Percentiles rank a stretch among this genome's conserved stretches.
phyloP scores from a whole-genome alignment of 2,113 vertebrate genomes.

The Lepus timidus region DNA sequence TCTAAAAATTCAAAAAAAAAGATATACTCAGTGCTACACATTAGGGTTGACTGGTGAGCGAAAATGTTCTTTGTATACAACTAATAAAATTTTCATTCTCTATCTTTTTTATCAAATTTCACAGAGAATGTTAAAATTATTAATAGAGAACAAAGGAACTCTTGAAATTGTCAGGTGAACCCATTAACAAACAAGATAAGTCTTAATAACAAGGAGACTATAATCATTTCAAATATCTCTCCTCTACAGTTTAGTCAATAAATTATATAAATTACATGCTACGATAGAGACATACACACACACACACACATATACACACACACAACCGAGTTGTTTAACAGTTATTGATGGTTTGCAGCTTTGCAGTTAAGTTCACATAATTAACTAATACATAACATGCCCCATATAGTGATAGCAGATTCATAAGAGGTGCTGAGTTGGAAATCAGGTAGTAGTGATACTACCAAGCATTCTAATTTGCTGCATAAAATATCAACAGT shows the following conservation, averaged over 20 bases:
- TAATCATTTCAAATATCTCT: slow-evolving; percentile 53
- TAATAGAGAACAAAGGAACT: slow-evolving; percentile 7
- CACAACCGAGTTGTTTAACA: slow-evolving; percentile 26
- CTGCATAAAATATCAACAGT: not conserved
- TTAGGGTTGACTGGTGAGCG: not conserved
- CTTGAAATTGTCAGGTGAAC: not conserved
- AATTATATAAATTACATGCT: slow-evolving; percentile 19
- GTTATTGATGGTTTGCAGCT: slow-evolving; percentile 4
- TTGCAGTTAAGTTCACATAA: slow-evolving; percentile 52
- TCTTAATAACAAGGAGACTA: not conserved
- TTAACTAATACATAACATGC: slow-evolving; percentile 62
- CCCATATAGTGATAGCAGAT: slow-evolving; percentile 58
- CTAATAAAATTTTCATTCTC: slow-evolving; percentile 3
- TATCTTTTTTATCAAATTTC: not conserved
- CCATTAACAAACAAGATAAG: slow-evolving; percentile 44
- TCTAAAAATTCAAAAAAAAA: not conserved
- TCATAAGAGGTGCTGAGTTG: not conserved
- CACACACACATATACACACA: not conserved
- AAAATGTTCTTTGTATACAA: not conserved
- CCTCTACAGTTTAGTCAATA: slow-evolving; percentile 19
- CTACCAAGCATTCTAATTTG: not conserved
- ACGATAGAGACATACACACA: not conserved
- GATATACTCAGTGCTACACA: not conserved
- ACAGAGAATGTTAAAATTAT: not conserved
- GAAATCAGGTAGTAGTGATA: slow-evolving; percentile 2